Evolutionary conservation across 2,888 invertebrate species (phyloP).

Genomic region (Poecilus cupreus): DNA sequence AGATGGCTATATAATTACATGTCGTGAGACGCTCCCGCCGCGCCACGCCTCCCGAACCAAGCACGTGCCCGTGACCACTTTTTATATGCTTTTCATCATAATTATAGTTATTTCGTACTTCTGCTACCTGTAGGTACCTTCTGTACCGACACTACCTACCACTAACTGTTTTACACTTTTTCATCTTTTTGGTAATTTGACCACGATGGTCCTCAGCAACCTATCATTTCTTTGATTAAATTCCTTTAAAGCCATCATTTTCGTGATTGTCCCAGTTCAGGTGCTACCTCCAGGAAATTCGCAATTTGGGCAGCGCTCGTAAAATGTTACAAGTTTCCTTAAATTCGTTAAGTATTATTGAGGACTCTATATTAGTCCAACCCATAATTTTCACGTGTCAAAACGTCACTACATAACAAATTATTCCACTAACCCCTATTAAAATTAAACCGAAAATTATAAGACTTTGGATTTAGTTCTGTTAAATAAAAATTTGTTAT

Average conservation of each 20-base stretch:
- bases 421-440: not conserved
- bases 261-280: not conserved
- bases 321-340: not conserved
- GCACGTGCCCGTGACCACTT: constrained; percentile 65
- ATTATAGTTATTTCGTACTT: constrained; percentile 71
- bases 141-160: constrained; percentile 34
- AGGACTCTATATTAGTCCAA: constrained; percentile 1
- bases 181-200: constrained; percentile 38
- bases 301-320: constrained; percentile 2
- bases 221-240: constrained; percentile 45
- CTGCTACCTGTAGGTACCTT: constrained; percentile 51
- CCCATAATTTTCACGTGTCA: constrained; percentile 38
- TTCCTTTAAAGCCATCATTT: constrained; percentile 30
- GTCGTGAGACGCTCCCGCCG: constrained; percentile 15
- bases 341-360: constrained; percentile 16
- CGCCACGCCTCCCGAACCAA: not conserved
- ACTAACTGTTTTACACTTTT: constrained; percentile 36
- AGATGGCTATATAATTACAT: constrained; percentile 58
- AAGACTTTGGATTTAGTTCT: no score
- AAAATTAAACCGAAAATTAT: constrained; percentile 11
- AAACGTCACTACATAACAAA: constrained; percentile 35
- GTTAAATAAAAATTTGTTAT: no score
- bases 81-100: constrained; percentile 72
- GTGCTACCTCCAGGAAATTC: constrained; percentile 31
- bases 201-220: not conserved